Evolutionary conservation across 2,888 invertebrate species (phyloP).

Genomic region (Tipula confusa): DNA sequence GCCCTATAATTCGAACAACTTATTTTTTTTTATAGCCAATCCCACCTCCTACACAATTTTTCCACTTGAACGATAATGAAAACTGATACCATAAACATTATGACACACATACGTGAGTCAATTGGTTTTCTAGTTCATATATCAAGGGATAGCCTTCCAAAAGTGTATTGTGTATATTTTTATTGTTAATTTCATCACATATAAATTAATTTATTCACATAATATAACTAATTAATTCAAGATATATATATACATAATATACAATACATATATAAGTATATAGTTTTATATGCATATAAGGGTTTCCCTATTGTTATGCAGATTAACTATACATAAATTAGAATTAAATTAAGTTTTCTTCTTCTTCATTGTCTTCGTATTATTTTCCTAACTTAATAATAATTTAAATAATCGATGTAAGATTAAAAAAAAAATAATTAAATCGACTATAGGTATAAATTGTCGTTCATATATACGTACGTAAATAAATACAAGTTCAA

Average conservation of each 20-base stretch:
- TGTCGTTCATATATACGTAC: neutral
- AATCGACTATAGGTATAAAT: neutral
- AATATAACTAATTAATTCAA: constrained; percentile 14
- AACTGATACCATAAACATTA: neutral
- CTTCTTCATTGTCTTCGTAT: neutral
- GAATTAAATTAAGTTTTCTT: neutral
- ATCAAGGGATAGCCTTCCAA: neutral
- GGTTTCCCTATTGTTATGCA: constrained; percentile 9
- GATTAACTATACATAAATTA: neutral
- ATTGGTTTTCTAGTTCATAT: neutral
- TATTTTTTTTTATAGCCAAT: too few species aligned
- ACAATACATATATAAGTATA: neutral
- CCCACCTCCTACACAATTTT: neutral
- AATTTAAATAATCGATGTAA: neutral
- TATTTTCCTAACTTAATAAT: neutral
- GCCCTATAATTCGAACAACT: too few species aligned
- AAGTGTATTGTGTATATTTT: neutral
- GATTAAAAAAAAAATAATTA: neutral
- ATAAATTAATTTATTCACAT: neutral
- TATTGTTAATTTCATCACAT: neutral
- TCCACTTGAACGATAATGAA: neutral
- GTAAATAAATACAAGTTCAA: neutral
- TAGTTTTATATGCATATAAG: neutral
- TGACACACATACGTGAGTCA: neutral
- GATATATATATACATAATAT: neutral